Base-by-base conservation (phyloP, 2,797 vertebrate species). In the Galaxias olidus region DNA sequence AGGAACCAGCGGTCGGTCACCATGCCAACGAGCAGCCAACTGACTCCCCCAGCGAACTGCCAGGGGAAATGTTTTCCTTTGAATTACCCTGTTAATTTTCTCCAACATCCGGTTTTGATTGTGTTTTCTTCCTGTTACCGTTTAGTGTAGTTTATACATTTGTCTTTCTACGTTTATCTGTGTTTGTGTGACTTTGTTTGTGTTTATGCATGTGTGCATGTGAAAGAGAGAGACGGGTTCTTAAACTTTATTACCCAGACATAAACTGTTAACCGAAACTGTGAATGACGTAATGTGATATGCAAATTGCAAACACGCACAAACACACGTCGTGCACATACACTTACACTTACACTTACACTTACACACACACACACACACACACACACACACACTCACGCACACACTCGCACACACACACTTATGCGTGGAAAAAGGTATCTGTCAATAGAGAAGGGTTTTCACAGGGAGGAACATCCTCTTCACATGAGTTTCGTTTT, bases 1-100 rank as follows among this genome's bases (percentile, higher is more conserved):
- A 76, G 65, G 62, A 63, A 67, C 14, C 54, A 52, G 11, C 52
- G 9, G 4, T 46, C 56, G 47, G 53, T 69, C 54, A 68, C 63
- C 56, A 69, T 43, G 17, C 46, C 50, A 50, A 10, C 49, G 45
- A 10, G 9, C 1, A 15, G 8, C 44, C 20, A 18, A n/a, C 15
- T 48, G 44, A 13, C 6, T 46, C 17, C 15, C 14, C 11, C 9
- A 44, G 46, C 65, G 45, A 62, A 8, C 51, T 10, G 15, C 4
- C 43, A 68, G 41, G 59, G 41, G 45, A 12, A 30, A 30, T 30
- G 30, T 30, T 30, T 30, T 30, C 6, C 3, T 30, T 30, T 30
- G 30, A 30, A 30, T 30, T 30, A 30, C 30, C 30, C 2, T 30
- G 30, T 30, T 30, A 2, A 30, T 30, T 30, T 30, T 30, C 30